Evolutionary conservation across 1,140 invertebrate genomes (phyloP), one percentile per base, ranked within the genome.

Genomic region (Ridgeia piscesae): DNA sequence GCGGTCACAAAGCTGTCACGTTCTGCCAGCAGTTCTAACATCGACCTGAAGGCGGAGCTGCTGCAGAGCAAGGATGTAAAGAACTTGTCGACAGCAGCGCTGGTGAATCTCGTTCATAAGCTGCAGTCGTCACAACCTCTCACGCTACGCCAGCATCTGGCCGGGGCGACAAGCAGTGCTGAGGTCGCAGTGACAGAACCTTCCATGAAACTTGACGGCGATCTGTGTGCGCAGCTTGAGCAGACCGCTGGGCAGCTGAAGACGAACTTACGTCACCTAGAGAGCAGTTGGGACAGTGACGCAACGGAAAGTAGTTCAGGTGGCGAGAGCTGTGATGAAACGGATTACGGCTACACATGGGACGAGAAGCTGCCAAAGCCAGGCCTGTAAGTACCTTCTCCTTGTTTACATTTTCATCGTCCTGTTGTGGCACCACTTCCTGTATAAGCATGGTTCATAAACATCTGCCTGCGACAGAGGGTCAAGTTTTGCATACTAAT

Each of bases 271-370:
- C 96, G 97, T 42, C 96, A 97, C 92, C 96, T 98, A 89, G 97
- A 98, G 94, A 96, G 96, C 91, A 97, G 97, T 94, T 96, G 98
- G 90, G 98, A 99, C 96, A 98, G 98, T 33, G 98, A 99, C 96
- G 98, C 98, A 31, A 99, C 98, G 31, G 98, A 97, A 33, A 98
- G 98, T 91, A 99, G 98, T 94, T 99, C 98, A 58, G 98, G 98
- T 88, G 98, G 98, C 48, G 98, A 99, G 95, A 99, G 98, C 94
- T 98, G 98, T 96, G 98, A 99, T 96, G 98, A 99, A 96, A 97
- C 97, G 95, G 97, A 98, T 90, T 93, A 91, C 48, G 94, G 93
- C 34, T 93, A 92, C 89, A 93, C 92, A 17, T 91, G 91, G 91
- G 91, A 91, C 48, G 91, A 48, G 33, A 91, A 91, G 92, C 34